Base-by-base conservation (phyloP, 2,888 invertebrate species). In the Diarsia mendica region DNA sequence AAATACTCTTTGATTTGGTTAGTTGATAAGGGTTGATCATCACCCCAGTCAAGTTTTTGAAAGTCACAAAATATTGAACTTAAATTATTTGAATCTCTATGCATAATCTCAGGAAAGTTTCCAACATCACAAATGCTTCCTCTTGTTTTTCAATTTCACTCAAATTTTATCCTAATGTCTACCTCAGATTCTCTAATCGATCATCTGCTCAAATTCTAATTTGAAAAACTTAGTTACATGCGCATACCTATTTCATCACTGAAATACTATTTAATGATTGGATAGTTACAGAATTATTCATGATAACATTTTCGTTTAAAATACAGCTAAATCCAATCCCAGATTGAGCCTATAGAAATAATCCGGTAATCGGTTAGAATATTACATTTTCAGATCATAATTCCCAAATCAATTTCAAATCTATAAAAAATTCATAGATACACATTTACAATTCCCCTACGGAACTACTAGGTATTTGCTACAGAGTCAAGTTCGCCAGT, bases 401-500 rank as follows among this genome's bases (percentile, higher is more conserved):
- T 48, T 58, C 69, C 72, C 48, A 58, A 66, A 71, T 61, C 58
- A 71, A 71, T 82, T 72, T 73, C 10, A n/a, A 39, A 75, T 61
- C 67, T 33, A 75, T 83, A 75, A 79, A 58, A 60, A 58, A 82
- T 68, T 73, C 61, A 79, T 71, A 28, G 39, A n/a, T 51, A 44
- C 55, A 55, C 20, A 55, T 49, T 44, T 20, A 65, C 33, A 1
- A 20, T 55, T 20, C 33, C 48, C 20, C 23, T 39, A 48, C 64
- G 65, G 51, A 72, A 68, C 65, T 68, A 53, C 49, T 73, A 63
- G 60, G 55, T 73, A 55, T 39, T n/a, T 46, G 13, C 53, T 23
- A 23, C 11, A 3, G 15, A 55, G 13, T 58, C 68, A 33, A 67
- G 67, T 48, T 51, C 15, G 63, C 15, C 70, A 68, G n/a, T 51